Base-by-base conservation (phyloP, 2,113 vertebrate genomes). In the Triplophysa rosa region DNA sequence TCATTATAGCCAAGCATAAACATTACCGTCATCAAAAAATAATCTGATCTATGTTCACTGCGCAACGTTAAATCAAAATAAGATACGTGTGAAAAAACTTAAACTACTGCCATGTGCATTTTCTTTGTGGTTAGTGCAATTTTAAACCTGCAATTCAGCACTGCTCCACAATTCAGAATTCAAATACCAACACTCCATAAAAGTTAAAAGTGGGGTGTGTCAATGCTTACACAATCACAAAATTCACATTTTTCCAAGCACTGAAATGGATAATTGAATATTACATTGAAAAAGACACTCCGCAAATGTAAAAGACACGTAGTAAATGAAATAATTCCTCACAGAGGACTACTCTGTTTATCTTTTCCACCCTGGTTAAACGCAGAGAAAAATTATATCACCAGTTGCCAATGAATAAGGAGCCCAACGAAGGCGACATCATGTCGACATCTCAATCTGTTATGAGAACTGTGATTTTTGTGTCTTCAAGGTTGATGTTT, bases 281-380 rank as follows among this genome's bases (percentile, higher is more conserved):
- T 52, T 62, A 24, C 61, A 59, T 17, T 56, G 52, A 17, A n/a
- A 58, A 58, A 52, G 14, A 52, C 62, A 68, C 68, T 76, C 74
- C 82, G 76, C 12, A 6, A 40, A 40, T 40, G 37, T 66, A 64
- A 75, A 82, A 70, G 11, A 68, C 58, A 37, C 49, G 33, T 37
- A 42, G 59, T 72, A 84, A 74, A 23, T 72, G 40, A 75, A 42
- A 74, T 79, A 54, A 72, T 86, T 92, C 92, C 91, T 93, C 92
- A 91, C 79, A 83, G 92, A 91, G 92, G 91, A 91, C 80, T 89
- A 78, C 61, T 77, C 1, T 8, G 40, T 52, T 66, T 59, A 64
- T 82, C 76, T 83, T 58, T 78, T 84, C 80, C 11, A 69, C 78
- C 73, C 73, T 65, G 73, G 47, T 65, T 65, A 76, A 84, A 81